Percentiles rank a stretch among this genome's conserved stretches.
phyloP scores from a whole-genome alignment of 2,888 invertebrate genomes.

The Salpingus planirostris region DNA sequence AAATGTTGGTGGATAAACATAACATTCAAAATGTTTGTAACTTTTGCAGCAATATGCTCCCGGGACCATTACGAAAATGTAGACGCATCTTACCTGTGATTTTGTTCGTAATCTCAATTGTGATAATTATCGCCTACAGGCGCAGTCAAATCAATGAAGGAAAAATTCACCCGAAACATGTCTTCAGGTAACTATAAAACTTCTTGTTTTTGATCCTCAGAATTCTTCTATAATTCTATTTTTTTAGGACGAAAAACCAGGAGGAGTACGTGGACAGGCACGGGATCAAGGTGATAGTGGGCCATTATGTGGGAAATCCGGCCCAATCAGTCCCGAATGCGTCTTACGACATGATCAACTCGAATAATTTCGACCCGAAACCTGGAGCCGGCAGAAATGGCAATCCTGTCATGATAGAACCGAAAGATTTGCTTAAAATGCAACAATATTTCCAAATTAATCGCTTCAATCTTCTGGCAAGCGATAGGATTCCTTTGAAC shows the following conservation, averaged over 20 bases:
- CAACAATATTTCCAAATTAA: slow-evolving; percentile 75
- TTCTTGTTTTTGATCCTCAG: neutral
- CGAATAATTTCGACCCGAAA: slow-evolving; percentile 68
- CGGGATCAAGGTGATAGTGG: slow-evolving; percentile 78
- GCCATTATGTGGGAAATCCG: slow-evolving; percentile 79
- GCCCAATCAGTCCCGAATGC: slow-evolving; percentile 55
- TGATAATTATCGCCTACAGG: slow-evolving; percentile 27
- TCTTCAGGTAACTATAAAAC: slow-evolving; percentile 24
- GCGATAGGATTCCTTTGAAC: slow-evolving; percentile 80
- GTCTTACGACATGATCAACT: slow-evolving; percentile 60
- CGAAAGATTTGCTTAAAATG: slow-evolving; percentile 66
- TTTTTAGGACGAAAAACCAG: slow-evolving; percentile 50
- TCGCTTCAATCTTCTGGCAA: slow-evolving; percentile 79
- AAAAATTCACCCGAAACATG: slow-evolving; percentile 28
- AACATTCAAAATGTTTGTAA: too few relatives aligned
- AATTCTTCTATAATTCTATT: neutral
- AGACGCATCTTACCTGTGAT: slow-evolving; percentile 29
- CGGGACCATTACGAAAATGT: slow-evolving; percentile 32
- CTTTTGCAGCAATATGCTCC: slow-evolving; percentile 35
- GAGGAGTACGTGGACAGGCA: slow-evolving; percentile 61
- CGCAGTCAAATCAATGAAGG: slow-evolving; percentile 13
- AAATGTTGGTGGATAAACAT: too few relatives aligned
- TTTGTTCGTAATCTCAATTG: slow-evolving; percentile 23
- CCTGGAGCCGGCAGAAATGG: slow-evolving; percentile 71
- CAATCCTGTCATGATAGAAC: slow-evolving; percentile 66